Percentiles rank a stretch among this genome's conserved stretches.
Evolutionary conservation across 2,888 invertebrate genomes (phyloP).

Genomic region (Eurois occulta): DNA sequence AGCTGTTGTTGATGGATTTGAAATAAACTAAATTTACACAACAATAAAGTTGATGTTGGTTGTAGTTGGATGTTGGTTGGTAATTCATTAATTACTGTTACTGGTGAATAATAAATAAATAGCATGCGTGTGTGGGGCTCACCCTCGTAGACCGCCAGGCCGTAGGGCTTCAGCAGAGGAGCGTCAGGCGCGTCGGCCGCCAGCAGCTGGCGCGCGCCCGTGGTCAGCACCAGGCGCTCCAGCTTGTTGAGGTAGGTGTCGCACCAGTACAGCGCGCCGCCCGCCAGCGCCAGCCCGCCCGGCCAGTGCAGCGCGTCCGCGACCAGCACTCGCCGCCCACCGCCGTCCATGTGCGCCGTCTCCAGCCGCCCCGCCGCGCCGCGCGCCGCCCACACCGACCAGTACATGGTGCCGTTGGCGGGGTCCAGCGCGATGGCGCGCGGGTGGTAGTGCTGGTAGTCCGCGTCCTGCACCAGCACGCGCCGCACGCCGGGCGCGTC

Average conservation of each 20-base stretch:
- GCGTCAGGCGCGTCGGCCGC: constrained; percentile 78
- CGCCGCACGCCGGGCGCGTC: constrained; percentile 88
- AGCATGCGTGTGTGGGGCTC: background rate
- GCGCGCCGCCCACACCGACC: constrained; percentile 92
- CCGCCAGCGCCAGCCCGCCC: constrained; percentile 91
- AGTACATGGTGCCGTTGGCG: constrained; percentile 92
- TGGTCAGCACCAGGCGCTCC: constrained; percentile 87
- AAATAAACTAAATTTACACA: background rate
- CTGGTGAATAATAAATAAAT: too few relatives aligned
- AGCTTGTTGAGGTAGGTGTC: constrained; percentile 93
- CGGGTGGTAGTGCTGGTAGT: constrained; percentile 91
- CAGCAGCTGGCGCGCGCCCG: constrained; percentile 81
- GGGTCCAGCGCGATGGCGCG: constrained; percentile 93
- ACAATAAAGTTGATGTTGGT: background rate
- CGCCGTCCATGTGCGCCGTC: constrained; percentile 94
- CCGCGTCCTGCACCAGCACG: constrained; percentile 91
- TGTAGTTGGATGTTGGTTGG: too few relatives aligned
- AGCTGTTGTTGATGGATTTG: too few relatives aligned
- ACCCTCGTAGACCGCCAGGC: constrained; percentile 91
- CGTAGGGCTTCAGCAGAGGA: constrained; percentile 92
- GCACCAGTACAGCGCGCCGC: constrained; percentile 88
- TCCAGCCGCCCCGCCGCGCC: constrained; percentile 91
- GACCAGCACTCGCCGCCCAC: constrained; percentile 90
- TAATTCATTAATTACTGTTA: too few relatives aligned
- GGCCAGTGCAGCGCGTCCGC: constrained; percentile 92